Conservation (phyloP, 2,888 invertebrate species). For the Ceratothoa steindachneri region DNA sequence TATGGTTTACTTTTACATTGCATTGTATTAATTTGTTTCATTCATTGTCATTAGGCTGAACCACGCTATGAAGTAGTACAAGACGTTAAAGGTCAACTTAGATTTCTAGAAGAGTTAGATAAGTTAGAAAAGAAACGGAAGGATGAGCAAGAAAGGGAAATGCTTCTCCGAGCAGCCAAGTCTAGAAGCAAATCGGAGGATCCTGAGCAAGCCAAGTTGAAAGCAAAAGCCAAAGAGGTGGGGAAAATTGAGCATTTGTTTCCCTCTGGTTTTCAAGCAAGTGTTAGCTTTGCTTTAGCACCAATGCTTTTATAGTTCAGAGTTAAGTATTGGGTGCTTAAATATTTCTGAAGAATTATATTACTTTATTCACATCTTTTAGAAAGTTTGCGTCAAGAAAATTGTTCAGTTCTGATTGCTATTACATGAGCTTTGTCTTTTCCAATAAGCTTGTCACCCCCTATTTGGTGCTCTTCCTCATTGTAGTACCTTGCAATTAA, state of each 20-base stretch:
- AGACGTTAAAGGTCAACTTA: constrained; percentile 86
- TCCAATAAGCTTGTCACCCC: too few relatives aligned
- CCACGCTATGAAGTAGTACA: constrained; percentile 74
- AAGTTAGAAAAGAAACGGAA: constrained; percentile 87
- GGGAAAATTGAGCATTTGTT: background rate
- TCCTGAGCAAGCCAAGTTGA: constrained; percentile 94
- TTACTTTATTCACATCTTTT: too few relatives aligned
- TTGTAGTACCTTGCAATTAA: too few relatives aligned
- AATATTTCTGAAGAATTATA: too few relatives aligned
- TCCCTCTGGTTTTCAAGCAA: background rate
- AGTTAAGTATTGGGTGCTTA: background rate
- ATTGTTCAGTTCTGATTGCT: too few relatives aligned
- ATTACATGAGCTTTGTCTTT: too few relatives aligned
- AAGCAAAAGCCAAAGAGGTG: constrained; percentile 83
- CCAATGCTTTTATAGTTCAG: too few relatives aligned
- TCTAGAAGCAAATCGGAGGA: constrained; percentile 94
- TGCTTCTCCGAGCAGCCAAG: constrained; percentile 87
- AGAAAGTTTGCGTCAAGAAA: too few relatives aligned
- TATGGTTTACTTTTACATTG: too few relatives aligned
- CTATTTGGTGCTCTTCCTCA: too few relatives aligned
- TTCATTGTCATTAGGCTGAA: constrained; percentile 40
- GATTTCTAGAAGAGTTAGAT: constrained; percentile 94
- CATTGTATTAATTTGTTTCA: too few relatives aligned
- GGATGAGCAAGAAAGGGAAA: constrained; percentile 91
- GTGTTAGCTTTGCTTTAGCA: background rate